phyloP scores from a whole-genome alignment of 1,140 invertebrate genomes.

The Brachionus calyciflorus region DNA sequence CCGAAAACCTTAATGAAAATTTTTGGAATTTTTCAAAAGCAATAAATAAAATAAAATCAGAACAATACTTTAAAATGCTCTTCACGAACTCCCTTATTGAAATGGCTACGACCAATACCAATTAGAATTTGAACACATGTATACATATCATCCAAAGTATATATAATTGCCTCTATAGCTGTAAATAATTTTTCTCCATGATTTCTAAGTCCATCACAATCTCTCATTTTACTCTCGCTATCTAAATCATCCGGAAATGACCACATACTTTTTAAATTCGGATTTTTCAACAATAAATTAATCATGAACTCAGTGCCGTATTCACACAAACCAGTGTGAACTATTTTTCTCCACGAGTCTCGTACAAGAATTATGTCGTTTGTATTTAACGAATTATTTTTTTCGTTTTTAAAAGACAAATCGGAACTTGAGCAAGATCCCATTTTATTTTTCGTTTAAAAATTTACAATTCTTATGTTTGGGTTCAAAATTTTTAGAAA shows the following conservation, averaged over 20 bases:
- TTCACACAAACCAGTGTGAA: neutral
- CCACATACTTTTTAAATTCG: neutral
- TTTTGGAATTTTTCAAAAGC: neutral
- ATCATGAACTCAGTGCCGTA: neutral
- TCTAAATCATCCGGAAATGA: neutral
- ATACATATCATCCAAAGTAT: neutral
- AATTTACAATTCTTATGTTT: too few relatives aligned
- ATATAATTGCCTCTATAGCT: slow-evolving; percentile 3
- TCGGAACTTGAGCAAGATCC: neutral
- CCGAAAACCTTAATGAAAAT: neutral
- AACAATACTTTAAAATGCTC: slow-evolving; percentile 1
- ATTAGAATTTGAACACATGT: neutral
- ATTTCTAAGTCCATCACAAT: neutral
- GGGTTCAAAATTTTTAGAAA: too few relatives aligned
- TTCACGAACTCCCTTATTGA: neutral
- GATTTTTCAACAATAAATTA: neutral
- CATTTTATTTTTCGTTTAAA: too few relatives aligned
- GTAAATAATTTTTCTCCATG: slow-evolving; percentile 7
- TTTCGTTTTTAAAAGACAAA: neutral
- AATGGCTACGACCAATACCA: neutral
- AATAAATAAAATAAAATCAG: neutral
- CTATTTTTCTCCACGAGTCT: neutral
- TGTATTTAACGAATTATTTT: neutral
- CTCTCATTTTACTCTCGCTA: neutral
- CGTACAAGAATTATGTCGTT: neutral